Evolutionary conservation across 2,113 vertebrate genomes (phyloP), one percentile per base, ranked within the genome.

Genomic region (Pangasianodon gigas): DNA sequence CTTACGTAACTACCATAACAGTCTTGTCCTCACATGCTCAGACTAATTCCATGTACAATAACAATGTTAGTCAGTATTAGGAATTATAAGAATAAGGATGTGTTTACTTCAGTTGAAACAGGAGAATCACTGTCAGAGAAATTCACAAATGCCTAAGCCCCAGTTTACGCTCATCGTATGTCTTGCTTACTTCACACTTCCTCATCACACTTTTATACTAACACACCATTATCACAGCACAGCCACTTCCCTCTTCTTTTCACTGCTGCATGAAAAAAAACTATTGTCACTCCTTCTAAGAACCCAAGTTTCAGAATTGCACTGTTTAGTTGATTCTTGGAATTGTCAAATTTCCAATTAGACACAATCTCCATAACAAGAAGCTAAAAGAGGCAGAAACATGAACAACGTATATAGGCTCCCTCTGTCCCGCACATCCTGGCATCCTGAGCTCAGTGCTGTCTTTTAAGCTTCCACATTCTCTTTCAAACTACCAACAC

Each of bases 161-260:
- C 11, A 9, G 51, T 75, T 54, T 9, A 51, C 26, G 14, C n/a
- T 75, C 32, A 69, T 69, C 21, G 7, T 4, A 13, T 0, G 14
- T 46, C 24, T 52, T 51, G 29, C 37, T 52, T 54, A 18, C 37
- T 67, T 54, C 32, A 58, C 46, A 90, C 86, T 91, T 91, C 91
- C 91, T 83, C 62, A 46, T 90, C 37, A 71, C 69, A 54, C 21
- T 37, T 79, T 32, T n/a, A n/a, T 44, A n/a, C 0, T 0, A 56
- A 37, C 19, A 87, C 67, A 21, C 8, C 29, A 85, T 85, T 62
- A 48, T 48, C 58, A 48, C 26, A n/a, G 19, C 24, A 19, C 71
- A 54, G 6, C 67, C 86, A 88, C 91, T 91, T 91, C 90, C 86
- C 90, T 81, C 44, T 89, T 91, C 58, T 46, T 80, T 54, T 51